A percentile compares a stretch with the other conserved stretches of the same genome.
Evolutionary conservation across 2,888 invertebrate species (phyloP).

Genomic region (Sialis lutaria): DNA sequence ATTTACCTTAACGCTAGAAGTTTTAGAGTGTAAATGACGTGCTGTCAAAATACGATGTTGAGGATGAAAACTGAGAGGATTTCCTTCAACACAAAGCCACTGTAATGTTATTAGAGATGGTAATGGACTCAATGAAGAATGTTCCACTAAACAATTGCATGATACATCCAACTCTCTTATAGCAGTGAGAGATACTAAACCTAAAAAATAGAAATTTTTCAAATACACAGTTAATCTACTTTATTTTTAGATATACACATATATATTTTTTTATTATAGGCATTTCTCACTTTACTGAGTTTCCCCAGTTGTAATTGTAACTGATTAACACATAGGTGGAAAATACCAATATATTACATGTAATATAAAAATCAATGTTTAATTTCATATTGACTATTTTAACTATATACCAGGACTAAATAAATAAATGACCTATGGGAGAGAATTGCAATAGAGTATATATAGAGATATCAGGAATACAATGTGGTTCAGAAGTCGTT

Average conservation of each 20-base stretch:
- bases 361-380: too few species aligned
- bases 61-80: conserved; percentile 43
- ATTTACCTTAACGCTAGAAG: conserved; percentile 27
- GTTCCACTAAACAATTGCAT: conserved; percentile 42
- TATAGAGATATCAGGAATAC: too few species aligned
- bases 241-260: conserved; percentile 1
- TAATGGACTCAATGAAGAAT: conserved; percentile 34
- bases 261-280: background rate
- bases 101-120: conserved; percentile 33
- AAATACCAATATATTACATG: too few species aligned
- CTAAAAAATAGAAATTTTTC: conserved; percentile 14
- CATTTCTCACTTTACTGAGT: too few species aligned
- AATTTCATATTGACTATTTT: too few species aligned
- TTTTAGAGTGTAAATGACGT: conserved; percentile 35
- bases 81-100: conserved; percentile 36
- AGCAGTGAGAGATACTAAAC: conserved; percentile 31
- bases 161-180: conserved; percentile 41
- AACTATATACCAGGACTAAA: too few species aligned
- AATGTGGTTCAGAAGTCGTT: too few species aligned
- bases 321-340: too few species aligned
- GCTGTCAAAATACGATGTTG: conserved; percentile 35
- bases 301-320: too few species aligned
- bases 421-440: too few species aligned
- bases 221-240: background rate
- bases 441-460: too few species aligned